Evolutionary conservation across 2,888 invertebrate genomes (phyloP).

Genomic region (Polietes domitor): DNA sequence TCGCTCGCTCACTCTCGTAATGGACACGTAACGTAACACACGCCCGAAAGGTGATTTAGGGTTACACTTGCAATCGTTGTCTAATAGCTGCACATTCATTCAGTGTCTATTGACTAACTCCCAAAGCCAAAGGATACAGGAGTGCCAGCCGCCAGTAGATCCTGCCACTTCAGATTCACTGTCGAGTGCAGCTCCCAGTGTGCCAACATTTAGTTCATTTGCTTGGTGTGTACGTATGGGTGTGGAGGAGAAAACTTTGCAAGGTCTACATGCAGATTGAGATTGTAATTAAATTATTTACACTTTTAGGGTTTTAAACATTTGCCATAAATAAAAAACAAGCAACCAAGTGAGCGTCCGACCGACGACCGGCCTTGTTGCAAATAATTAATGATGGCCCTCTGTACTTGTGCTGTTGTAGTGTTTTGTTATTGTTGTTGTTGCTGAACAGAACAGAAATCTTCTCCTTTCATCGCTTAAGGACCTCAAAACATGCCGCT

Average conservation of each 20-base stretch:
- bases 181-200: too few relatives aligned
- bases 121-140: too few relatives aligned
- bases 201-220: too few relatives aligned
- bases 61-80: too few relatives aligned
- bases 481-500: conserved; percentile 18
- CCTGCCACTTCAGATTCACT: not conserved
- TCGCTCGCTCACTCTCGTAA: too few relatives aligned
- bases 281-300: conserved; percentile 33
- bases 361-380: conserved; percentile 28
- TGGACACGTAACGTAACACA: too few relatives aligned
- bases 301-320: conserved; percentile 27
- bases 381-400: conserved; percentile 38
- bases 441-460: not conserved
- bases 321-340: conserved; percentile 24
- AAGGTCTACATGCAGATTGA: not conserved
- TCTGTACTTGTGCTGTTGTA: conserved; percentile 2
- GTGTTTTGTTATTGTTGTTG: not conserved
- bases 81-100: too few relatives aligned
- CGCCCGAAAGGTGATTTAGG: too few relatives aligned
- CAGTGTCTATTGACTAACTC: too few relatives aligned
- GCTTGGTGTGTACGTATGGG: too few relatives aligned
- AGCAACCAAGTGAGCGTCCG: not conserved
- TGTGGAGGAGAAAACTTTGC: too few relatives aligned
- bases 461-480: conserved; percentile 31
- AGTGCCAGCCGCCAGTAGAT: too few relatives aligned